Evolutionary conservation across 2,888 invertebrate species (phyloP).

Genomic region (Micropterix aruncella): DNA sequence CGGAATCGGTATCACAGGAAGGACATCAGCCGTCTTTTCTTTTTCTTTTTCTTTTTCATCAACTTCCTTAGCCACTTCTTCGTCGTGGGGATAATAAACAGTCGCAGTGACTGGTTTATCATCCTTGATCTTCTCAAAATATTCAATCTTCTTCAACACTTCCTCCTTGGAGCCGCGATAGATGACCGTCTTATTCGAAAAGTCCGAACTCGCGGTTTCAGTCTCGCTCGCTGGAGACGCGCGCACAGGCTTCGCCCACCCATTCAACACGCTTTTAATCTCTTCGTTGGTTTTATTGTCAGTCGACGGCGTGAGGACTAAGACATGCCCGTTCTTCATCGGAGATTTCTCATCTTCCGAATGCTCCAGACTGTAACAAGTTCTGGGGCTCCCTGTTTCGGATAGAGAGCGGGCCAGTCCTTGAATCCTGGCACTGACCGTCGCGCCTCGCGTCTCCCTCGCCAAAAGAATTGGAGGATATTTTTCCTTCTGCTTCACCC

Average conservation of each 20-base stretch:
- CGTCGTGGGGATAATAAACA: slow-evolving; percentile 39
- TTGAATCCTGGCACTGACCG: slow-evolving; percentile 38
- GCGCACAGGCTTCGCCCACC: slow-evolving; percentile 26
- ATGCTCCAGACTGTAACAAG: slow-evolving; percentile 29
- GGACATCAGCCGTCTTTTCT: slow-evolving; percentile 31
- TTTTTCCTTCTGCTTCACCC: slow-evolving; percentile 35
- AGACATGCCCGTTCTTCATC: slow-evolving; percentile 23
- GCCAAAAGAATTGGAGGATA: slow-evolving; percentile 24
- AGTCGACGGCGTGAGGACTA: slow-evolving; percentile 26
- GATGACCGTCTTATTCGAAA: slow-evolving; percentile 56
- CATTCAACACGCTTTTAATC: slow-evolving; percentile 24
- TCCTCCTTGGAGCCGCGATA: slow-evolving; percentile 44
- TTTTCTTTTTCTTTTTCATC: slow-evolving; percentile 18
- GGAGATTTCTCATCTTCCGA: slow-evolving; percentile 20
- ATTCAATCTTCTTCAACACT: slow-evolving; percentile 61
- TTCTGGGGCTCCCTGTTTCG: slow-evolving; percentile 26
- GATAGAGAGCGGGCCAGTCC: slow-evolving; percentile 15
- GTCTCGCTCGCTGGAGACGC: slow-evolving; percentile 48
- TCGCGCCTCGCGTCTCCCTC: slow-evolving; percentile 47
- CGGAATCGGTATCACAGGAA: slow-evolving; percentile 16
- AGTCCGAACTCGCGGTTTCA: slow-evolving; percentile 59
- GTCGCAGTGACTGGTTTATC: slow-evolving; percentile 31
- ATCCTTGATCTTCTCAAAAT: slow-evolving; percentile 58
- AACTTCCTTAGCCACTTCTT: slow-evolving; percentile 23
- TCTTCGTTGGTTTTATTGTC: slow-evolving; percentile 17